phyloP scores from a whole-genome alignment of 2,888 invertebrate species.

The Eugnorisma glareosa region DNA sequence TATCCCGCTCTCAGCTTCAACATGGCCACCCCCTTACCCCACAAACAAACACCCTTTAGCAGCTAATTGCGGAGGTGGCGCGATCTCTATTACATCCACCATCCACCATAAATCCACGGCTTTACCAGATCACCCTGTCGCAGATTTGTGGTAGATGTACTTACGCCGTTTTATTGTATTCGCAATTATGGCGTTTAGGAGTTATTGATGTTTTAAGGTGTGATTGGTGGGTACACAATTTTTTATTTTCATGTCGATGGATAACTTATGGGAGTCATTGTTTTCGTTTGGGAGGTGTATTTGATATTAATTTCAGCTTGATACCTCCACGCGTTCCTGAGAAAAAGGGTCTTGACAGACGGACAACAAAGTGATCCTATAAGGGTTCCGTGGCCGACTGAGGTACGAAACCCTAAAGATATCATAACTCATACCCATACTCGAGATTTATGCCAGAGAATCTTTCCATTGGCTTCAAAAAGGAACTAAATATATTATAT shows the following conservation, averaged over 20 bases:
- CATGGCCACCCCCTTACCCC: slow-evolving; percentile 70
- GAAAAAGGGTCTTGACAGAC: too few species aligned
- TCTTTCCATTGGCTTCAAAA: neutral
- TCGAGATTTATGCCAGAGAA: neutral
- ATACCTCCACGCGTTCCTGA: too few species aligned
- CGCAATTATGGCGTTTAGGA: slow-evolving; percentile 22
- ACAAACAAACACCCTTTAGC: slow-evolving; percentile 85
- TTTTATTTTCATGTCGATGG: neutral
- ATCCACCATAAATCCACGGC: slow-evolving; percentile 76
- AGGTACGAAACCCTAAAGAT: neutral
- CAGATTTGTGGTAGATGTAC: slow-evolving; percentile 60
- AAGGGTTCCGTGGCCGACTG: too few species aligned
- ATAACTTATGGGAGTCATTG: neutral
- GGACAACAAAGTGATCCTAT: too few species aligned
- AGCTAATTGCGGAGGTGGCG: slow-evolving; percentile 86
- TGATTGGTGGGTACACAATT: neutral
- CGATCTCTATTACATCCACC: slow-evolving; percentile 77
- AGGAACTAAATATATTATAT: neutral
- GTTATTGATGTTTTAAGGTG: slow-evolving; percentile 32
- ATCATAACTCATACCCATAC: neutral
- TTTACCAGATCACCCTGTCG: slow-evolving; percentile 67
- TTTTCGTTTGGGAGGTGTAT: neutral
- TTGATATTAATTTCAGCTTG: too few species aligned
- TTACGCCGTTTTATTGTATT: slow-evolving; percentile 29
- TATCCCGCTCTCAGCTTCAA: slow-evolving; percentile 19